Evolutionary conservation across 2,797 vertebrate genomes (phyloP).

Genomic region (Diglossa cyanea): DNA sequence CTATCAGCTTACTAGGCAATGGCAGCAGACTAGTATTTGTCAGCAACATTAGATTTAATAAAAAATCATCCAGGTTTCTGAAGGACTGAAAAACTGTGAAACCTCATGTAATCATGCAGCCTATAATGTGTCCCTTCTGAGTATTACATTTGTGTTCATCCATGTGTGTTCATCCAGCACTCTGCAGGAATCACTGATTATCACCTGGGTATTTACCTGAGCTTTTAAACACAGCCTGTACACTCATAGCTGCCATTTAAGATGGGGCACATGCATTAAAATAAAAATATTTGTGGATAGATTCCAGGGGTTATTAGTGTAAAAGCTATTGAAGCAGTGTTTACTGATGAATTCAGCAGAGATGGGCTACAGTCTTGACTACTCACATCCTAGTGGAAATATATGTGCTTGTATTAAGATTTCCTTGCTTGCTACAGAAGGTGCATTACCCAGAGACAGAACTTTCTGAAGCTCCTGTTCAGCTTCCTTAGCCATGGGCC

Average conservation of each 20-base stretch:
- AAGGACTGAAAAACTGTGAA: neutral
- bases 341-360: neutral
- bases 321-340: neutral
- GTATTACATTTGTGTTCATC: neutral
- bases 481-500: neutral
- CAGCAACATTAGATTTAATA: neutral
- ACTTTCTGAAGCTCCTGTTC: neutral
- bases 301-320: neutral
- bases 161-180: neutral
- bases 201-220: neutral
- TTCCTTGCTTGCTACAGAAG: neutral
- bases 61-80: neutral
- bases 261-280: neutral
- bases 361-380: neutral
- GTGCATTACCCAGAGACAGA: neutral
- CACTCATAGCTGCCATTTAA: neutral
- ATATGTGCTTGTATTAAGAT: neutral
- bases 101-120: neutral
- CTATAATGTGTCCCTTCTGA: neutral
- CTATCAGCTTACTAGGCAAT: neutral
- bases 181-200: neutral
- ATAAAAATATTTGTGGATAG: neutral
- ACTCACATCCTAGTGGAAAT: neutral
- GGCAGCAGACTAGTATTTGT: neutral
- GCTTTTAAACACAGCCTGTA: neutral